These are phyloP conservation scores for Perca schrenkii DNA, from an alignment of 2,113 vertebrate genomes.

Conservation along the genomic window DNA sequence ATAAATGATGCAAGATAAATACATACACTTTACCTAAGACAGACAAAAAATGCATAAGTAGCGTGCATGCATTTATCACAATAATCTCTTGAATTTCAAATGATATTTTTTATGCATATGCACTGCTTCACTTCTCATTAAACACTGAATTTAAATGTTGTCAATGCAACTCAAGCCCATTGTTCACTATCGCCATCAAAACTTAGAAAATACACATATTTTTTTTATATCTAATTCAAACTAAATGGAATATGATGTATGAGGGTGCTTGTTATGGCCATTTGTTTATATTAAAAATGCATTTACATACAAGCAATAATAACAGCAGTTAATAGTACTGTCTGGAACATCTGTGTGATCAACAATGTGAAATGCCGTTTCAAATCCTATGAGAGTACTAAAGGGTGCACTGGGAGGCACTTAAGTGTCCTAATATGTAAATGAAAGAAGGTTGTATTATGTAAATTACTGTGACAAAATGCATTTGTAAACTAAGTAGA, in stretches of 20 bases:
- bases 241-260: not conserved
- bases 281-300: not conserved
- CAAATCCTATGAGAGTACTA: constrained; percentile 19
- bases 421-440: constrained; percentile 25
- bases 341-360: constrained; percentile 23
- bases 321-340: constrained; percentile 8
- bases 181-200: not conserved
- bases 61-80: constrained; percentile 14
- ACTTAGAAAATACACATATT: not conserved
- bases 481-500: constrained; percentile 2
- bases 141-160: constrained; percentile 4
- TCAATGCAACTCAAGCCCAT: not conserved
- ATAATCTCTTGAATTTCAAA: constrained; percentile 46
- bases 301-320: constrained; percentile 10
- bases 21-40: constrained; percentile 10
- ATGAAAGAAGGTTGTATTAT: constrained; percentile 13
- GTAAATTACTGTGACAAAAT: constrained; percentile 11
- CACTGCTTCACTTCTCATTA: not conserved
- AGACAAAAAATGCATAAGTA: constrained; percentile 22
- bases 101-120: constrained; percentile 27
- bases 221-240: constrained; percentile 2
- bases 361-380: constrained; percentile 10
- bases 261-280: not conserved
- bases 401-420: not conserved
- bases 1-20: constrained; percentile 31